phyloP scores from a whole-genome alignment of 2,113 vertebrate genomes.

The Macquaria australasica region DNA sequence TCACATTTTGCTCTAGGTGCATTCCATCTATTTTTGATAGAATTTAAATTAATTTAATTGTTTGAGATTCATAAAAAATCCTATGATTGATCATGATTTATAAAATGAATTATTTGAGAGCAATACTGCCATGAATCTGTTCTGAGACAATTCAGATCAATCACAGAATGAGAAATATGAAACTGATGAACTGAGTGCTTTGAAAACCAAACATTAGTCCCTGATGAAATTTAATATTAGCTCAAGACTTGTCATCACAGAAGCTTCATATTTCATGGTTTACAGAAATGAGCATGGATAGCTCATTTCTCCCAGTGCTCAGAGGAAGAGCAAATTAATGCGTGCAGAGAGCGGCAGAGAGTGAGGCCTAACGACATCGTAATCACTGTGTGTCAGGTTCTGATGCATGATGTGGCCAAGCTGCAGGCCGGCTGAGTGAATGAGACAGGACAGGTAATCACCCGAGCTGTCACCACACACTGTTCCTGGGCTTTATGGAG shows the following conservation, averaged over 20 bases:
- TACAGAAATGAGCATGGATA: slow-evolving; percentile 48
- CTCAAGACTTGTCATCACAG: slow-evolving; percentile 41
- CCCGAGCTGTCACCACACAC: slow-evolving; percentile 67
- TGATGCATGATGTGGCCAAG: slow-evolving; percentile 71
- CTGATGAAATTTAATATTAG: slow-evolving; percentile 55
- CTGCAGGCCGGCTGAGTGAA: slow-evolving; percentile 67
- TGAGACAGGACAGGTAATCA: slow-evolving; percentile 78
- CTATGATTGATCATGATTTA: slow-evolving; percentile 1
- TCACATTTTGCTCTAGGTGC: background rate
- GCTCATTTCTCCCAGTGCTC: slow-evolving; percentile 48
- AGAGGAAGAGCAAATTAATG: slow-evolving; percentile 68
- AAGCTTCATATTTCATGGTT: slow-evolving; percentile 59
- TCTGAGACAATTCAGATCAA: slow-evolving; percentile 16
- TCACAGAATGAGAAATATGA: slow-evolving; percentile 20
- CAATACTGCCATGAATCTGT: background rate
- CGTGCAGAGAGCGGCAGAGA: slow-evolving; percentile 52
- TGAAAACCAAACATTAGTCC: slow-evolving; percentile 60
- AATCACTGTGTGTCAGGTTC: slow-evolving; percentile 72
- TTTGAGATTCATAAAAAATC: background rate
- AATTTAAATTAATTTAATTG: slow-evolving; percentile 1
- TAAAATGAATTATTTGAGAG: background rate
- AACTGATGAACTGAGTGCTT: slow-evolving; percentile 17
- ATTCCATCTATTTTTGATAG: background rate
- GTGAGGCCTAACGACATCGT: slow-evolving; percentile 67
- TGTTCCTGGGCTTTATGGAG: slow-evolving; percentile 58